Conservation (phyloP, 2,797 vertebrate species). For the Pempheris klunzingeri region DNA sequence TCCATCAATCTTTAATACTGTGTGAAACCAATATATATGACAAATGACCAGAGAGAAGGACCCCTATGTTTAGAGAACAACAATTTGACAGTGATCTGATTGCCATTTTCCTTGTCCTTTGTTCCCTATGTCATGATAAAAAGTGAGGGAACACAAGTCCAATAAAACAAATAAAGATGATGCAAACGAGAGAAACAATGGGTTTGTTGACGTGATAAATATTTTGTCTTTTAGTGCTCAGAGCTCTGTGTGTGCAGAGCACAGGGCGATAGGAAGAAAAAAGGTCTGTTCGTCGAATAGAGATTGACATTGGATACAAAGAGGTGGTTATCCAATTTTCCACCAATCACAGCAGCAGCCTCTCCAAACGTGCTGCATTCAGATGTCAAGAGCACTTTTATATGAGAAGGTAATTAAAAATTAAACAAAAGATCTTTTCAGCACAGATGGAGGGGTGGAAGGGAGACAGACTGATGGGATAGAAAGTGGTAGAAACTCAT, state of each 20-base stretch:
- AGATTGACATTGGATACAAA: slow-evolving; percentile 74
- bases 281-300: slow-evolving; percentile 50
- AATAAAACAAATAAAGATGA: slow-evolving; percentile 66
- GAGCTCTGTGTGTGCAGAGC: slow-evolving; percentile 20
- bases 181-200: slow-evolving; percentile 57
- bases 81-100: slow-evolving; percentile 47
- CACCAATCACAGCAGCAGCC: slow-evolving; percentile 69
- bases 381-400: slow-evolving; percentile 80
- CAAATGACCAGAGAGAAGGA: slow-evolving; percentile 23
- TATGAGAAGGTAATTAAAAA: slow-evolving; percentile 83
- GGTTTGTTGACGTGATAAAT: slow-evolving; percentile 50
- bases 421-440: slow-evolving; percentile 82
- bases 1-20: slow-evolving; percentile 27
- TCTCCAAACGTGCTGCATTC: slow-evolving; percentile 66
- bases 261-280: slow-evolving; percentile 26
- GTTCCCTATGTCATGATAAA: slow-evolving; percentile 33
- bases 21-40: slow-evolving; percentile 38
- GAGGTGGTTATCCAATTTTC: slow-evolving; percentile 75
- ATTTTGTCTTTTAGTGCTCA: slow-evolving; percentile 47
- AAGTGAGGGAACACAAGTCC: slow-evolving; percentile 38
- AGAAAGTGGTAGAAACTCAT: slow-evolving; percentile 54
- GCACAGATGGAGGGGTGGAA: slow-evolving; percentile 70
- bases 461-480: slow-evolving; percentile 52
- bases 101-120: slow-evolving; percentile 45
- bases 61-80: slow-evolving; percentile 39